Base-by-base conservation (phyloP, 2,888 invertebrate genomes). In the Neoaliturus tenellus region DNA sequence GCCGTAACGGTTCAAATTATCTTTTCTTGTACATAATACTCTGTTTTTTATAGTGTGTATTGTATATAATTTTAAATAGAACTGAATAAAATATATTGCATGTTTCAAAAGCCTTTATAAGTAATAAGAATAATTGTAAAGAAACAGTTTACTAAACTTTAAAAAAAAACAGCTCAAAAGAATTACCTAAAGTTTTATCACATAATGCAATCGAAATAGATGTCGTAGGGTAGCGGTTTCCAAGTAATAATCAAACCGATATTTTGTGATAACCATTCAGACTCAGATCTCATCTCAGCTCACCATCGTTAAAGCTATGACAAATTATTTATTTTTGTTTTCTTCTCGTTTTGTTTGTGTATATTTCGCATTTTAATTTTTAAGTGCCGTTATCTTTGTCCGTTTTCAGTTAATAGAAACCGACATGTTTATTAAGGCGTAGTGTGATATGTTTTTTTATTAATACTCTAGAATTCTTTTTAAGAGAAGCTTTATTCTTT, bases 281-380 rank as follows among this genome's bases (percentile, higher is more conserved):
- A 33, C 78, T 51, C 78, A 75, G 78, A 78, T 78, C 78, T 78
- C 78, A 78, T 31, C 12, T 5, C 78, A 78, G 78, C 78, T 78
- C 78, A 78, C 78, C 78, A 78, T 78, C 78, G 78, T 78, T 78
- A 78, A 78, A 78, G 5, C 48, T 78, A 78, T 78, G 78, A 78
- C 78, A 78, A 78, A 78, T 78, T 33, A 78, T 78, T 78, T 78
- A 78, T 78, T 78, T 78, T 78, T 78, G 78, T 78, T 78, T 78
- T 78, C 78, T 78, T 51, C 78, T 78, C 78, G 78, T 78, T 78
- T 78, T 78, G 78, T 78, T 78, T 78, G 78, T 78, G 78, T 78
- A 78, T 78, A 78, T 78, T 78, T 78, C 75, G 55, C 78, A 75
- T 75, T 78, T 78, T 78, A 78, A 78, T 78, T 78, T 75, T 48